Evolutionary conservation across 2,888 invertebrate species (phyloP).

Genomic region (Apoderus coryli): DNA sequence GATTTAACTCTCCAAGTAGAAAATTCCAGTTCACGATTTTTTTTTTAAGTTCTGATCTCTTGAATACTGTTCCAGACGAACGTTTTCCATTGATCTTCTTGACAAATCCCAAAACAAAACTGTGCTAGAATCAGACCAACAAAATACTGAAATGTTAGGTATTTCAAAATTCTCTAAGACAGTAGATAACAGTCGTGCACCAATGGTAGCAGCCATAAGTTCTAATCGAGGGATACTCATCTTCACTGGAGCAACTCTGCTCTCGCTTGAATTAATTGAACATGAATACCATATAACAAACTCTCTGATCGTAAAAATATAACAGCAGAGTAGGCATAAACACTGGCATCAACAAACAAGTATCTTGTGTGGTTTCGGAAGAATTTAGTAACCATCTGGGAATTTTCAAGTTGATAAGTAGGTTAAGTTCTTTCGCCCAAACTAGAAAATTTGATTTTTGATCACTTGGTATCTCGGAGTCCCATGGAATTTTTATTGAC

Average conservation of each 20-base stretch:
- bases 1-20: not conserved
- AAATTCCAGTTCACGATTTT: not conserved
- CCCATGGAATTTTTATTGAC: not conserved
- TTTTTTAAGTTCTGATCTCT: not conserved
- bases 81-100: not conserved
- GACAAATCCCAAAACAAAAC: not conserved
- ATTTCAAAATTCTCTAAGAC: not conserved
- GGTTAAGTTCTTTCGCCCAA: not conserved
- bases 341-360: not conserved
- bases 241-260: not conserved
- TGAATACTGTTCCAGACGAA: not conserved
- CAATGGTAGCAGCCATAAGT: not conserved
- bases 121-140: not conserved
- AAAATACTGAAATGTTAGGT: not conserved
- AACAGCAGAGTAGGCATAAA: not conserved
- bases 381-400: not conserved
- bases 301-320: not conserved
- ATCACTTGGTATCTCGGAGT: not conserved
- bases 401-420: not conserved
- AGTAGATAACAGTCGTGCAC: not conserved
- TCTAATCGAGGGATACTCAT: not conserved
- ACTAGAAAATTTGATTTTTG: not conserved
- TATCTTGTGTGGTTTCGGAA: not conserved
- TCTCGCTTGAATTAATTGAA: constrained; percentile 2
- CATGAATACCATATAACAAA: not conserved